Evolutionary conservation across 1,140 invertebrate species (phyloP), one percentile per base, ranked within the genome.

Genomic region (Drosophila setifemur): DNA sequence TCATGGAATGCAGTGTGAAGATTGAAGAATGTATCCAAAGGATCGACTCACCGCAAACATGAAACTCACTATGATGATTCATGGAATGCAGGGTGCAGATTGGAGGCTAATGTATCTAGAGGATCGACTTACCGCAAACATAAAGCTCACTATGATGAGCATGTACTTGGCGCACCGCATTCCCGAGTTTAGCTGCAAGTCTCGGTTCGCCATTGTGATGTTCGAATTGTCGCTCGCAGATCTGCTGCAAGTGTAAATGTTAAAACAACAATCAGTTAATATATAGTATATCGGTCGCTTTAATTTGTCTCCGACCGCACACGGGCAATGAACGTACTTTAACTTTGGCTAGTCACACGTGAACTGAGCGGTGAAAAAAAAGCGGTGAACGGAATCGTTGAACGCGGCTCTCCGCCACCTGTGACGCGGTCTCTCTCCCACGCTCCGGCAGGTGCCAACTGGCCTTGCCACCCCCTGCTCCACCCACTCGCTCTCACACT

Each of bases 101-200:
- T 39, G 1, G 7, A 25, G 16, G 9, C 26, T 12, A 28, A 31
- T 4, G 3, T n/a, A n/a, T n/a, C 19, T 4, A 1, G 16, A 54
- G 63, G 89, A 57, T 35, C 29, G 16, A 95, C 95, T 94, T 89
- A 97, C 96, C 93, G 96, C 94, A 91, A 97, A 97, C 74, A 97
- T 93, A 39, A 96, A 93, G 90, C 96, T 97, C 70, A 97, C 94
- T 33, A 94, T 93, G 72, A 95, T 94, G 25, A 97, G 92, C 90
- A 97, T 93, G 74, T 96, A 96, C 91, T 97, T 97, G 70, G 97
- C 94, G 89, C 95, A 95, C 69, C 93, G 93, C 92, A 96, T 94
- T 68, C 95, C 94, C 40, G 95, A 91, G 90, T 95, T 94, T 50
- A 95, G 72, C 53, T 89, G 77, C 31, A 89, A 70, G 44, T 89